A percentile compares a stretch with the other conserved stretches of the same genome.
These are phyloP conservation scores for Lordiphosa fenestrarum DNA, from an alignment of 2,888 invertebrate genomes.

Conservation along the genomic window DNA sequence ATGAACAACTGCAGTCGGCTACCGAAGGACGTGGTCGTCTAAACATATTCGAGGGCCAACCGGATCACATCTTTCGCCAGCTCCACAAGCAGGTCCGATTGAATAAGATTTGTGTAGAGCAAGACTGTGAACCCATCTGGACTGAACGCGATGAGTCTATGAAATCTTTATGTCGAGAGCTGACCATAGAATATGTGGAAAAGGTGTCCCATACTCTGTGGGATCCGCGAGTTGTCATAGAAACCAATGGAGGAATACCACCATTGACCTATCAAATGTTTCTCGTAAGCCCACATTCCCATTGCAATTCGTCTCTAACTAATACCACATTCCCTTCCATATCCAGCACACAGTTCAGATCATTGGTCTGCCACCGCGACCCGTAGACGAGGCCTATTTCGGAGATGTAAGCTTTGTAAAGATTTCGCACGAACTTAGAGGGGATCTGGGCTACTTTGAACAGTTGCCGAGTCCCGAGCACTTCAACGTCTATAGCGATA, in stretches of 20 bases:
- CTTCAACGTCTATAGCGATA: constrained; percentile 82
- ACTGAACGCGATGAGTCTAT: constrained; percentile 83
- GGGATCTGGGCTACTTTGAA: constrained; percentile 81
- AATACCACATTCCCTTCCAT: neutral
- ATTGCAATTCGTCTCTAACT: too few species aligned
- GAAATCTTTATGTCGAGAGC: constrained; percentile 82
- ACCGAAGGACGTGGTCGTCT: constrained; percentile 82
- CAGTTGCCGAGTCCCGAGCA: constrained; percentile 83
- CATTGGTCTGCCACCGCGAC: constrained; percentile 84
- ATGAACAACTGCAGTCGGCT: constrained; percentile 81
- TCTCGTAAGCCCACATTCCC: constrained; percentile 80
- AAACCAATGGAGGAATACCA: constrained; percentile 86
- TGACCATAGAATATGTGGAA: constrained; percentile 83
- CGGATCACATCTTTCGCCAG: constrained; percentile 82
- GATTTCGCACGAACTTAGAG: constrained; percentile 80
- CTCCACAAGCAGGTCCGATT: constrained; percentile 84
- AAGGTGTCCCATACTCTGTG: constrained; percentile 87
- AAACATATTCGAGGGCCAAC: constrained; percentile 84
- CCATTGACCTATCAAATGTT: constrained; percentile 88
- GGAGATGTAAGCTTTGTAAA: constrained; percentile 81
- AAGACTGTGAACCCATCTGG: constrained; percentile 89
- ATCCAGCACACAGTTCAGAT: constrained; percentile 83
- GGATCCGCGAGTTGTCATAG: constrained; percentile 85
- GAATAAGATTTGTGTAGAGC: constrained; percentile 82
- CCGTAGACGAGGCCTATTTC: constrained; percentile 81